Percentiles rank a stretch among this genome's conserved stretches.
phyloP scores from a whole-genome alignment of 2,888 invertebrate species.

The Thereva nobilitata region DNA sequence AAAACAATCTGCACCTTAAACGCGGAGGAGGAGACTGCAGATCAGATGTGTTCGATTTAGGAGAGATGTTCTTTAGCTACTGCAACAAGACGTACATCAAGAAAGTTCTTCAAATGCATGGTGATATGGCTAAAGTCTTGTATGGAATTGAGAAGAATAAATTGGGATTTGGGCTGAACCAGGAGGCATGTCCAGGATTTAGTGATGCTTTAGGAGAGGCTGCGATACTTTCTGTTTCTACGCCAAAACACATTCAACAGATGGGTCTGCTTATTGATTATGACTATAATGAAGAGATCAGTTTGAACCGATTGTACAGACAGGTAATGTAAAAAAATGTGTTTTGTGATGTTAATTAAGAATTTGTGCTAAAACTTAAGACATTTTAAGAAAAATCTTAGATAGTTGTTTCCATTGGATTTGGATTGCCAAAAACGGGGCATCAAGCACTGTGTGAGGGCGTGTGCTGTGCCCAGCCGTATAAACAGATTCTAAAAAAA shows the following conservation, averaged over 20 bases:
- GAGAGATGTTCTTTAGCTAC: slow-evolving; percentile 59
- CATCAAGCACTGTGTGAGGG: too few species aligned
- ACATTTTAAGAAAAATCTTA: too few species aligned
- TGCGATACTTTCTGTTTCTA: slow-evolving; percentile 66
- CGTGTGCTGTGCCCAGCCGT: background rate
- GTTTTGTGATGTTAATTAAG: background rate
- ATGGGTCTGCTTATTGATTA: slow-evolving; percentile 59
- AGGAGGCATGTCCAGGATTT: slow-evolving; percentile 58
- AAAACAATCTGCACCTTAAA: background rate
- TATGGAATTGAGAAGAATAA: slow-evolving; percentile 65
- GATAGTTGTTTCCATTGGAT: too few species aligned
- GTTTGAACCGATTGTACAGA: slow-evolving; percentile 41
- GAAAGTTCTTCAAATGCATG: slow-evolving; percentile 62
- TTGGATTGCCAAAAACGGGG: too few species aligned
- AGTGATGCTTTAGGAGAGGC: slow-evolving; percentile 72
- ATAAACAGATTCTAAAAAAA: too few species aligned
- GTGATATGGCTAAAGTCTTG: slow-evolving; percentile 67
- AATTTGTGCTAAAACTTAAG: too few species aligned
- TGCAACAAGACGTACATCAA: slow-evolving; percentile 61
- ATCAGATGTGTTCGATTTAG: slow-evolving; percentile 41
- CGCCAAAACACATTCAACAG: slow-evolving; percentile 68
- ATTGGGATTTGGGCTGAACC: slow-evolving; percentile 52
- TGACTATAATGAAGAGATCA: slow-evolving; percentile 37
- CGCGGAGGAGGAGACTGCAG: slow-evolving; percentile 37
- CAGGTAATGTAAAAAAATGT: slow-evolving; percentile 35